Base-by-base conservation (phyloP, 2,888 invertebrate genomes). In the Scaptomyza cyrtandrae region DNA sequence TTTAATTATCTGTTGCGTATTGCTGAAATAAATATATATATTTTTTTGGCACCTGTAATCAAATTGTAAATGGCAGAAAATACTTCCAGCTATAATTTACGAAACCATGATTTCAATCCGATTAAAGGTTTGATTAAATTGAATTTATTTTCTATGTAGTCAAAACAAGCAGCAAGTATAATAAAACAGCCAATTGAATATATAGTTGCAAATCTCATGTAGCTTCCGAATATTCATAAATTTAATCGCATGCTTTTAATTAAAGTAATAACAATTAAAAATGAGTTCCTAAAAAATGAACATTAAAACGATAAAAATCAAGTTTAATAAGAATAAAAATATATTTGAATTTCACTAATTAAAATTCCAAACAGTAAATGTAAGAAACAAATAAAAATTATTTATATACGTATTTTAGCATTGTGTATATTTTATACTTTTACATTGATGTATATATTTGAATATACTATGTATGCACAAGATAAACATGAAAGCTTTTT, bases 111-210 rank as follows among this genome's bases (percentile, higher is more conserved):
- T 29, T 45, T 39, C 65, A 81, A 81, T 86, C 75, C 76, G 86
- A 88, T 88, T 88, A 86, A 78, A 39, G 67, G 65, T 63, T 73
- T 82, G 75, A 88, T 74, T 80, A 73, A 83, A 75, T 73, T 79
- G 33, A 60, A 77, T 81, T 77, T 71, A 85, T 71, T 71, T 78
- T 70, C 57, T 63, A 64, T 73, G 71, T 57, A 57, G 58, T 57
- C 45, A 72, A 69, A 49, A 39, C 63, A 39, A 44, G 29, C 33
- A 35, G 49, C 14, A 31, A 13, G 48, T 57, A 60, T 63, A 81
- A 69, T 27, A 27, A 41, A 39, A 9, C 50, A 48, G 0, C 5
- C 2, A 29, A 48, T 41, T 56, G 41, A 19, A 56, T 19, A 19
- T 19, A 75, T 16, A 41, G 16, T 53, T 50, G 44, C 55, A 62